Evolutionary conservation across 2,113 vertebrate species (phyloP), one percentile per base, ranked within the genome.

Genomic region (Beaufortia kweichowensis): DNA sequence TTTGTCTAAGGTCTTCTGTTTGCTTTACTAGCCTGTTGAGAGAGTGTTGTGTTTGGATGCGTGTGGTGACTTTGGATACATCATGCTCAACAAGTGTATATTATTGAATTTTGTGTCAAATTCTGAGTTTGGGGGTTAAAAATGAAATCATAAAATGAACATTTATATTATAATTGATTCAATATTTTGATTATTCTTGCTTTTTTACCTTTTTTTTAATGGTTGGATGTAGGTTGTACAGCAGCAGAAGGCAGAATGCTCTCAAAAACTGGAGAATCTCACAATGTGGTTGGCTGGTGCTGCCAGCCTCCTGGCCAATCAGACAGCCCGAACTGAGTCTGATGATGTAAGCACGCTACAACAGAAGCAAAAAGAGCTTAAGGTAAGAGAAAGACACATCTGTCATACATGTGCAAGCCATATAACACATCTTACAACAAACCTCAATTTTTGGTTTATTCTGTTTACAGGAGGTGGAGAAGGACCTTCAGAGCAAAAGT

Each of bases 241-340:
- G 81, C 94, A 96, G 87, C 95, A 98, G 78, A 95, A 95, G 86
- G 89, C 90, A 6, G 92, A 94, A 61, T 96, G 92, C 76, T 91
- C 93, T 0, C 92, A 88, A 87, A 95, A 94, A 83, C 86, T 99
- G 71, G 94, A 96, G 3, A 93, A 92, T 73, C 92, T 98, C 63
- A 88, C 86, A 55, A 77, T 56, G 85, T 99, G 96, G 95, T 86
- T 96, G 83, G 88, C 87, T 9, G 92, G 93, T 73, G 92, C 94
- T 1, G 94, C 95, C 80, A 82, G 84, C 56, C 0, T 87, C 0
- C 78, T 99, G 88, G 84, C 81, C 26, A 88, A 63, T 87, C 94
- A 94, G 83, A 93, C 81, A 63, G 70, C 84, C 0, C 85, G 83
- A 81, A 72, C 79, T 8, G 88, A 90, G 76, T 87, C 91, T 19